These are phyloP conservation scores for Anadara kagoshimensis DNA, from an alignment of 1,140 invertebrate species.

Conservation along the genomic window DNA sequence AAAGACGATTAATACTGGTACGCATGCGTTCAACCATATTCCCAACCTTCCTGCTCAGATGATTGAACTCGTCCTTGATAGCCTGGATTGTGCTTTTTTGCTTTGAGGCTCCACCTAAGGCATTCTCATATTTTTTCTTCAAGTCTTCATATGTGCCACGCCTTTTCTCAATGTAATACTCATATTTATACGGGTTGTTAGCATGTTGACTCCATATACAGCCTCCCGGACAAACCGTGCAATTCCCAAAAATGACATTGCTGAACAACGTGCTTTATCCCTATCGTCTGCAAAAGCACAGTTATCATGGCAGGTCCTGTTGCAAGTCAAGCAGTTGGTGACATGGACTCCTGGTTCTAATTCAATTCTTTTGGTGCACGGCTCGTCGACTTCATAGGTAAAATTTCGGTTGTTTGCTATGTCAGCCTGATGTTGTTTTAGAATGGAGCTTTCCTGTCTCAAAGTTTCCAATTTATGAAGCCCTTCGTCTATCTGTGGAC, in stretches of 20 bases:
- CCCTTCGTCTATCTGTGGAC: constrained; percentile 30
- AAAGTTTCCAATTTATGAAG: constrained; percentile 26
- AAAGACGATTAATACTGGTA: constrained; percentile 7
- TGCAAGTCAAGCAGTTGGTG: constrained; percentile 50
- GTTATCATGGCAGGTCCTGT: constrained; percentile 47
- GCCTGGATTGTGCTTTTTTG: constrained; percentile 32
- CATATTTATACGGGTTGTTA: constrained; percentile 28
- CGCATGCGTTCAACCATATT: constrained; percentile 5
- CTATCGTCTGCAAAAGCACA: constrained; percentile 27
- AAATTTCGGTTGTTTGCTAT: constrained; percentile 49
- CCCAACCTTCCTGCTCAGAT: constrained; percentile 1
- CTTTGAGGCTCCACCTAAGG: constrained; percentile 3
- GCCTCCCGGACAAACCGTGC: constrained; percentile 32
- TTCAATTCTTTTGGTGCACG: neutral
- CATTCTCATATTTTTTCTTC: constrained; percentile 33
- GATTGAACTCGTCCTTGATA: constrained; percentile 21
- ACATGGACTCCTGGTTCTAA: constrained; percentile 30
- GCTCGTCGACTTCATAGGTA: constrained; percentile 27
- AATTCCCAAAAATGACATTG: constrained; percentile 26
- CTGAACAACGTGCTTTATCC: constrained; percentile 21
- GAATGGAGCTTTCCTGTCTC: constrained; percentile 26
- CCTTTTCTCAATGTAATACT: neutral
- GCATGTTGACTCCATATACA: constrained; percentile 39
- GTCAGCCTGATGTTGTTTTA: constrained; percentile 35
- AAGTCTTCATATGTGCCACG: constrained; percentile 27